phyloP scores from a whole-genome alignment of 1,140 invertebrate genomes.

The Pseudomyrmex concolor region DNA sequence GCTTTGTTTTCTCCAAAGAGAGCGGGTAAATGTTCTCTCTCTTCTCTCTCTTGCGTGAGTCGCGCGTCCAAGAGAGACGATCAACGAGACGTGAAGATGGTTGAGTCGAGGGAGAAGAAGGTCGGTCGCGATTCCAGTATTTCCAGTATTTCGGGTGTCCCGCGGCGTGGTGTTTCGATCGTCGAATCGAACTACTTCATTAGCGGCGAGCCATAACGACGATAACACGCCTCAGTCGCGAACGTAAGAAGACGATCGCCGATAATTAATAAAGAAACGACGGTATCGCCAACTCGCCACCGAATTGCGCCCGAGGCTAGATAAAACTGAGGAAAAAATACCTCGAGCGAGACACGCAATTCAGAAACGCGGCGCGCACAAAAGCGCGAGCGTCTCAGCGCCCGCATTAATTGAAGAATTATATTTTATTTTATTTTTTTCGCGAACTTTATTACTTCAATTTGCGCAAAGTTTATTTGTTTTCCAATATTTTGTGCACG shows the following conservation, averaged over 20 bases:
- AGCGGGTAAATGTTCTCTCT: neutral
- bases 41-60: too few relatives aligned
- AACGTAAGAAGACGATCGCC: constrained; percentile 17
- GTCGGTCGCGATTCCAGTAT: constrained; percentile 56
- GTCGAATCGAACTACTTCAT: constrained; percentile 60
- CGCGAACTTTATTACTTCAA: neutral
- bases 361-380: neutral
- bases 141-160: constrained; percentile 62
- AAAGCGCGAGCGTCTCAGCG: neutral
- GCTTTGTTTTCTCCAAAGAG: too few relatives aligned
- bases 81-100: neutral
- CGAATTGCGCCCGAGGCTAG: constrained; percentile 13
- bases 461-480: neutral
- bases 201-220: constrained; percentile 35
- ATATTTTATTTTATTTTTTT: neutral
- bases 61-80: neutral
- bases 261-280: constrained; percentile 41
- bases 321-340: constrained; percentile 6
- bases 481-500: neutral
- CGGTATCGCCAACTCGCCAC: constrained; percentile 9
- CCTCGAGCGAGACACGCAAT: neutral
- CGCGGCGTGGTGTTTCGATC: constrained; percentile 1
- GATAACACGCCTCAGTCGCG: constrained; percentile 35
- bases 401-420: too few relatives aligned
- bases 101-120: neutral